Evolutionary conservation across 2,797 vertebrate species (phyloP), one percentile per base, ranked within the genome.

Genomic region (Potorous gilbertii): DNA sequence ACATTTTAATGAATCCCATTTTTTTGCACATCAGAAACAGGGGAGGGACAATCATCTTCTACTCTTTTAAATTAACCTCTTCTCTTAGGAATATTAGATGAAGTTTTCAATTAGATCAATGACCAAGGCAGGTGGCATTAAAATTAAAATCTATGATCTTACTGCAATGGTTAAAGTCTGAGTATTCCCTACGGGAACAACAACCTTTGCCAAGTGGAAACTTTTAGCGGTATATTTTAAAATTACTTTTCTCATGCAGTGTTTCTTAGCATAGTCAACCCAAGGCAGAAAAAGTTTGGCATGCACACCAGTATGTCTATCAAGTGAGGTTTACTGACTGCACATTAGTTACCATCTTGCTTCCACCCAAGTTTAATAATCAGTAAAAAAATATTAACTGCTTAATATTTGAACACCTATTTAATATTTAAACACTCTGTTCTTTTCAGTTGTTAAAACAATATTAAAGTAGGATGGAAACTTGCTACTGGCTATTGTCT

Each of bases 341-440:
- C n/a, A 10, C 34, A 6, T 4, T 1, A 5, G 50, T 81, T 96
- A 91, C 96, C 56, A 74, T 92, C 74, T 34, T 92, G 6, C 92
- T 95, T 95, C 93, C 31, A 62, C 31, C 57, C 40, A 92, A 91
- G 94, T 95, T 91, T 95, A 95, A 96, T 97, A 96, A 95, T 92
- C 52, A 56, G 92, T 87, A 93, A 93, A 94, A 62, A 92, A 87
- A 95, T 31, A 90, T 94, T 93, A 96, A 81, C 94, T 96, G n/a
- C 91, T 98, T 91, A 98, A 98, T 98, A 97, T 98, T 97, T 95
- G 91, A 98, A 94, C 56, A 34, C 2, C 14, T 27, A 4, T 94
- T 98, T 93, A 98, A 98, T 97, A 97, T 98, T 97, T 96, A 97
- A 96, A 90, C 52, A 94, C 50, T 54, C 56, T 96, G 94, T 95